Percentiles rank a stretch among this genome's conserved stretches.
phyloP scores from a whole-genome alignment of 2,888 invertebrate genomes.

The Antitype chi region DNA sequence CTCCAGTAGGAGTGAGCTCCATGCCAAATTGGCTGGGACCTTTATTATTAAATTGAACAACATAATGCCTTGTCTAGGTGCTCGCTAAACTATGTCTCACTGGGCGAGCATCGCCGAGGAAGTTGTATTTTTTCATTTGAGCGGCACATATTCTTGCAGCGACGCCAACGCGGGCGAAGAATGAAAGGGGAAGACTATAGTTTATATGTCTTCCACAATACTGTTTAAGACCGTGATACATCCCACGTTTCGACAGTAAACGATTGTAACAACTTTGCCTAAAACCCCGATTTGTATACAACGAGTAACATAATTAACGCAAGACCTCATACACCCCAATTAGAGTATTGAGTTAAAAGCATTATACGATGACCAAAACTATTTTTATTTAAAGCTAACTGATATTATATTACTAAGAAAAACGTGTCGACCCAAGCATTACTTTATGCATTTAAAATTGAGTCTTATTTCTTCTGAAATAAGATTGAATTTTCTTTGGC shows the following conservation, averaged over 20 bases:
- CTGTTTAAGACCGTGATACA: conserved; percentile 4
- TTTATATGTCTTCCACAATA: conserved; percentile 29
- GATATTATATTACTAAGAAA: too few species aligned
- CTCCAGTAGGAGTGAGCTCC: conserved; percentile 66
- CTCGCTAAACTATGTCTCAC: conserved; percentile 60
- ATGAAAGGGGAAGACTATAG: conserved; percentile 32
- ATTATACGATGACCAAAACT: too few species aligned
- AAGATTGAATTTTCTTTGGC: too few species aligned
- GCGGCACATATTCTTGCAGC: conserved; percentile 46
- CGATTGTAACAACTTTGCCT: background rate
- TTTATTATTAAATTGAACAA: conserved; percentile 83
- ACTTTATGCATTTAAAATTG: too few species aligned
- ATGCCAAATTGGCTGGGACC: conserved; percentile 82
- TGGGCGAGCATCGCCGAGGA: conserved; percentile 59
- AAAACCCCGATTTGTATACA: background rate
- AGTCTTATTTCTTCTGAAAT: too few species aligned
- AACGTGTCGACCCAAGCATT: too few species aligned
- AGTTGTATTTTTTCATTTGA: conserved; percentile 68
- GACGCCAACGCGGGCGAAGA: conserved; percentile 15
- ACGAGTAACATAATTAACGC: too few species aligned
- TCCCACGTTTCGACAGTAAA: background rate
- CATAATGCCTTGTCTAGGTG: conserved; percentile 75
- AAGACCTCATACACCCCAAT: too few species aligned
- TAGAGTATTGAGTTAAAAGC: too few species aligned
- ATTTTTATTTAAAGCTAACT: too few species aligned